Conservation (phyloP, 2,797 vertebrate genomes). For the Muraenolepis orangiensis region DNA sequence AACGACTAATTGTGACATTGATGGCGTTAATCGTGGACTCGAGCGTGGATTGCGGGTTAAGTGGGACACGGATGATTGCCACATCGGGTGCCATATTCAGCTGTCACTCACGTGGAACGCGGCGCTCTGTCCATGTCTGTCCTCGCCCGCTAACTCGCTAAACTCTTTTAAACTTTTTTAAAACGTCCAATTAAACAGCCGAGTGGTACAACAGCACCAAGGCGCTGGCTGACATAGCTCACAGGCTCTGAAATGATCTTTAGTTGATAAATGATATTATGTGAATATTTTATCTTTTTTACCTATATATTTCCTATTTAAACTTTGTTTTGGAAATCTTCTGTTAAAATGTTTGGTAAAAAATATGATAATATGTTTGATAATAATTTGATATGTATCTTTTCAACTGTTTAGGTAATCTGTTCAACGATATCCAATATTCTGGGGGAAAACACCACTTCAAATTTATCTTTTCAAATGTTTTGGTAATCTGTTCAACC, state of each 20-base stretch:
- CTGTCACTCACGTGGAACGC: conserved; percentile 60
- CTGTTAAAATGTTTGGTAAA: not conserved
- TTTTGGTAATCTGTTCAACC: too few relatives aligned
- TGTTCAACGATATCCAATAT: too few relatives aligned
- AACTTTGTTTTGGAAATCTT: too few relatives aligned
- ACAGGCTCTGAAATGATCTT: conserved; percentile 53
- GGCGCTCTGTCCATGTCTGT: conserved; percentile 37
- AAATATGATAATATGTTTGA: too few relatives aligned
- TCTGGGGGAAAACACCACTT: too few relatives aligned
- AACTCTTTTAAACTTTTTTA: conserved; percentile 56
- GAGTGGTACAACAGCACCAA: conserved; percentile 56
- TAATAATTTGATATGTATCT: too few relatives aligned
- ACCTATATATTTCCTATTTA: not conserved
- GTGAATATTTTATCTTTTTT: conserved; percentile 62
- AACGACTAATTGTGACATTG: conserved; percentile 56
- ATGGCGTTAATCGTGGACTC: conserved; percentile 54
- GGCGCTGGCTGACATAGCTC: conserved; percentile 58
- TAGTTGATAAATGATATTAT: conserved; percentile 58
- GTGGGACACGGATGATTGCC: conserved; percentile 44
- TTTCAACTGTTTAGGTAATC: too few relatives aligned
- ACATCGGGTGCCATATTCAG: conserved; percentile 55
- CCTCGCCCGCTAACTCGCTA: conserved; percentile 60
- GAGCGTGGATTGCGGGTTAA: conserved; percentile 40
- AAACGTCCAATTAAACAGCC: conserved; percentile 76
- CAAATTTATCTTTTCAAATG: not conserved